phyloP scores from a whole-genome alignment of 2,888 invertebrate genomes.

The Nesidiocoris tenuis region DNA sequence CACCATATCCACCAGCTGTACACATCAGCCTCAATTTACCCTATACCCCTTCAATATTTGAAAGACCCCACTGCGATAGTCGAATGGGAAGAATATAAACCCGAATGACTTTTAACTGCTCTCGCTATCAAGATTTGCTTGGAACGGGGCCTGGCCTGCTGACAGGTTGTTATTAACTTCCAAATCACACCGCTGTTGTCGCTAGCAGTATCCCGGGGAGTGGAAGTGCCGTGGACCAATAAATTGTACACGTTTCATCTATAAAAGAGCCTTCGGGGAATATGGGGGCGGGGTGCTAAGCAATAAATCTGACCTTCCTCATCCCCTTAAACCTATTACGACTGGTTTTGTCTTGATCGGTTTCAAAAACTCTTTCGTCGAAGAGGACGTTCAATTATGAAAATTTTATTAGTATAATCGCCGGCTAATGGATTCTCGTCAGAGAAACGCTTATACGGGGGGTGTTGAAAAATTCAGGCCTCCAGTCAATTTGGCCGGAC shows the following conservation, averaged over 20 bases:
- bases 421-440: conserved; percentile 24
- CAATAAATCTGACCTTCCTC: conserved; percentile 15
- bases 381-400: conserved; percentile 37
- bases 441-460: not conserved
- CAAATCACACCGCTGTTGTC: conserved; percentile 29
- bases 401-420: conserved; percentile 30
- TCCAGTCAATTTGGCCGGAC: not conserved
- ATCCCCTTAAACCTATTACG: conserved; percentile 11
- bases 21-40: not conserved
- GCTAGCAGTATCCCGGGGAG: not conserved
- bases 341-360: conserved; percentile 21
- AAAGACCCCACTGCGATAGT: conserved; percentile 7
- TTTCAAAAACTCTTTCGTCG: conserved; percentile 17
- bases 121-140: conserved; percentile 17
- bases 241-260: conserved; percentile 28
- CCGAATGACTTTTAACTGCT: conserved; percentile 28
- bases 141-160: not conserved
- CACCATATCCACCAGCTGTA: not conserved
- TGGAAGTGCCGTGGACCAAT: conserved; percentile 10
- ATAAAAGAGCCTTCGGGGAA: conserved; percentile 6
- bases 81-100: conserved; percentile 24
- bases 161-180: conserved; percentile 36
- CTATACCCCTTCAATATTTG: conserved; percentile 22
- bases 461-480: conserved; percentile 20
- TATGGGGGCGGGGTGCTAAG: conserved; percentile 3